Conservation (phyloP, 2,797 vertebrate species). For the Thaleichthys pacificus region DNA sequence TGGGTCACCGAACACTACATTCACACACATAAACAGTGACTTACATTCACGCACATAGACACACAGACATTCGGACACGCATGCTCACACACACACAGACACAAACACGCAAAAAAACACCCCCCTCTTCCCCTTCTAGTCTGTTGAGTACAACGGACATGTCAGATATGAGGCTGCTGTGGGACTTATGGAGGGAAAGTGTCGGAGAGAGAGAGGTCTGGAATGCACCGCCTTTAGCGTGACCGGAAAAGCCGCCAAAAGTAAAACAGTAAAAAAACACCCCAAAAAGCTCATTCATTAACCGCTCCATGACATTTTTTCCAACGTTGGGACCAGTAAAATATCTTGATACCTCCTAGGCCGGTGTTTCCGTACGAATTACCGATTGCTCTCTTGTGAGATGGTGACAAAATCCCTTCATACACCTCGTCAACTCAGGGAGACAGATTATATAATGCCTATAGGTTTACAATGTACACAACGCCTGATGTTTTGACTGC, state of each 20-base stretch:
- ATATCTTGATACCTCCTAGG: constrained; percentile 11
- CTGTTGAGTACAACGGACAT: constrained; percentile 55
- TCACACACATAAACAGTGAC: not conserved
- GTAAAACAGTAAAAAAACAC: constrained; percentile 2
- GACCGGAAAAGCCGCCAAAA: constrained; percentile 20
- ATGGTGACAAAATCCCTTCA: constrained; percentile 3
- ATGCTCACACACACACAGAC: constrained; percentile 24
- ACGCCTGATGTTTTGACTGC: constrained; percentile 1
- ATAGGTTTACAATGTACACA: constrained; percentile 7
- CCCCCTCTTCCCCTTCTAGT: not conserved
- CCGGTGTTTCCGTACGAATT: not conserved
- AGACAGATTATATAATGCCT: not conserved
- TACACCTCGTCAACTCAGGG: constrained; percentile 4
- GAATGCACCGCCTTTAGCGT: constrained; percentile 25
- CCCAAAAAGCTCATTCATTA: constrained; percentile 9
- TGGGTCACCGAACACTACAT: not conserved
- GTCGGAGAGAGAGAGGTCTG: constrained; percentile 37
- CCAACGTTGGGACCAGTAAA: constrained; percentile 10
- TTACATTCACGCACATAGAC: not conserved
- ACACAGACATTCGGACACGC: not conserved
- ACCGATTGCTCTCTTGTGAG: constrained; percentile 11
- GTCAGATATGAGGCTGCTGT: constrained; percentile 57
- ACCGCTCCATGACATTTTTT: constrained; percentile 4
- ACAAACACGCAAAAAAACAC: constrained; percentile 16
- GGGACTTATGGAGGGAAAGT: constrained; percentile 57